Percentiles rank a stretch among this genome's conserved stretches.
Evolutionary conservation across 2,888 invertebrate species (phyloP).

Genomic region (Allolobophora icterica): DNA sequence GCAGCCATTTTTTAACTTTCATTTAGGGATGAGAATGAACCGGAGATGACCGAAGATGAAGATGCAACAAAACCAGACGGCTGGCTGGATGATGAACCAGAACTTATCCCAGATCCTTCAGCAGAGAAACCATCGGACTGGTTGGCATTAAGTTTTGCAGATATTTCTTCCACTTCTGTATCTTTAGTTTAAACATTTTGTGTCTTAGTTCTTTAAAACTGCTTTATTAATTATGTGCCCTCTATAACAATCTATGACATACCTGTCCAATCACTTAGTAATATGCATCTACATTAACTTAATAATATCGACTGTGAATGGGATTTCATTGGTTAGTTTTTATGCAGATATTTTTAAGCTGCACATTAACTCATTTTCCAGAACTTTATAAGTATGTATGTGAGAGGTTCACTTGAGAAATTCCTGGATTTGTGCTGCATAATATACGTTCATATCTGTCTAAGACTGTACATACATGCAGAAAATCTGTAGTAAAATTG

Average conservation of each 20-base stretch:
- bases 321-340: too few relatives aligned
- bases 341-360: too few relatives aligned
- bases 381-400: too few relatives aligned
- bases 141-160: slow-evolving; percentile 57
- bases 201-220: too few relatives aligned
- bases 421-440: too few relatives aligned
- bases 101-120: slow-evolving; percentile 81
- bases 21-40: slow-evolving; percentile 84
- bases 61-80: slow-evolving; percentile 84
- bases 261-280: not conserved
- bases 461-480: too few relatives aligned
- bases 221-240: too few relatives aligned
- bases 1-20: not conserved
- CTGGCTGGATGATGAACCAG: slow-evolving; percentile 90
- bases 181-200: not conserved
- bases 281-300: not conserved
- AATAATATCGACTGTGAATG: not conserved
- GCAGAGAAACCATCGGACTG: slow-evolving; percentile 90
- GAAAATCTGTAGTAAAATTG: too few relatives aligned
- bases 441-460: too few relatives aligned
- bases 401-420: too few relatives aligned
- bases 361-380: too few relatives aligned
- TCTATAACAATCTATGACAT: not conserved
- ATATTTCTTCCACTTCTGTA: not conserved
- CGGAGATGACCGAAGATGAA: slow-evolving; percentile 85